Evolutionary conservation across 2,888 invertebrate species (phyloP), one percentile per base, ranked within the genome.

Genomic region (Pseudococcus jackbeardsleyi): DNA sequence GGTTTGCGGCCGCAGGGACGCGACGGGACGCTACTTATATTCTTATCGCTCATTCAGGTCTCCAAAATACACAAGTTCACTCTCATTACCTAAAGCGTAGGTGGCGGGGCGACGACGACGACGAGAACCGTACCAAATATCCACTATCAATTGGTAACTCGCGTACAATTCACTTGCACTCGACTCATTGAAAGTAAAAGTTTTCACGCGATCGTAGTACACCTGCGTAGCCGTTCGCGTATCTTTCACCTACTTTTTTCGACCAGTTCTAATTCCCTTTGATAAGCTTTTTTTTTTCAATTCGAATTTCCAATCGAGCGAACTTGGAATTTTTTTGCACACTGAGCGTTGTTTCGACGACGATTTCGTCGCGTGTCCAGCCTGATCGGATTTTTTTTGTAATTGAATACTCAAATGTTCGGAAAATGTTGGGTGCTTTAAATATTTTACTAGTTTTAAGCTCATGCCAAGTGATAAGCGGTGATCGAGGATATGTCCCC

Each of bases 11-110:
- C 26, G 3, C 3, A 33, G 26, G 26, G 26, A 33, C 26, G 26
- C 26, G 26, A 33, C 26, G 11, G 85, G 42, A 42, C 59, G 39
- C 33, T 77, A 86, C 85, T 86, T 33, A 33, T 86, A 64, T 87
- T 54, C 50, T 87, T 79, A 87, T 87, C 87, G 87, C 79, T 87
- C 79, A 79, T 87, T 87, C 26, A 87, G 77, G 87, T 87, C 87
- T 87, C 87, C 87, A 54, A 54, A 54, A 54, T 54, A 54, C 33
- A 33, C 77, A 54, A 87, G 87, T 72, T 79, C 17, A 33, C 87
- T 77, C 50, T 77, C 50, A 79, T 79, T 79, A 77, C 33, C 22
- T 19, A 48, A 48, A 17, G 87, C 33, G 54, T 54, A n/a, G 54
- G 54, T 50, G 54, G 54, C 17, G 54, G 54, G 54, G 54, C n/a